A percentile compares a stretch with the other conserved stretches of the same genome.
Conservation (phyloP, 2,113 vertebrate species). For the Pterocles burchelli region DNA sequence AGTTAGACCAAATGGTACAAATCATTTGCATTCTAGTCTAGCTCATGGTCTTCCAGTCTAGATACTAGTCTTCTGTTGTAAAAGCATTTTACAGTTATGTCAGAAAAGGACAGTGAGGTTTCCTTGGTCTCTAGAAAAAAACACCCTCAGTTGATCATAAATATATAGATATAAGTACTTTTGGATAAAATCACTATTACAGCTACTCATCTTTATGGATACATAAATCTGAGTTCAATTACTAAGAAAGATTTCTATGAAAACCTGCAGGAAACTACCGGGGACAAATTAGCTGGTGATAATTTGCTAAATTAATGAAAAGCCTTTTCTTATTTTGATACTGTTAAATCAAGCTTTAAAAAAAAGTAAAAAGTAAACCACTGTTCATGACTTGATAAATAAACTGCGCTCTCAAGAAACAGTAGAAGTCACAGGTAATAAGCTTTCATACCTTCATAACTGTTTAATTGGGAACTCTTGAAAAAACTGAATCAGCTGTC, state of each 20-base stretch:
- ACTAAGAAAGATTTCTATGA: neutral
- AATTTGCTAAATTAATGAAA: neutral
- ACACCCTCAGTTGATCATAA: neutral
- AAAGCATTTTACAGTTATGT: neutral
- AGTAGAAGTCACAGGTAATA: neutral
- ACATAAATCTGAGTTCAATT: neutral
- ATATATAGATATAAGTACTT: neutral
- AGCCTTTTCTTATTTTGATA: neutral
- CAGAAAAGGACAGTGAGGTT: neutral
- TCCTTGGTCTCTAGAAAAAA: constrained; percentile 24
- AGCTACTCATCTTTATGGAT: neutral
- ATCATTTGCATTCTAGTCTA: neutral
- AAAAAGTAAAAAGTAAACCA: neutral
- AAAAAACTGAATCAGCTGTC: constrained; percentile 53
- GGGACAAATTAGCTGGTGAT: neutral
- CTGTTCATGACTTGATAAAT: neutral
- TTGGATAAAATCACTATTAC: neutral
- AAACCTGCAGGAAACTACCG: constrained; percentile 1
- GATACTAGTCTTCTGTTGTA: neutral
- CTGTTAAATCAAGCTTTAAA: neutral
- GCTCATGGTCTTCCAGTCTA: neutral
- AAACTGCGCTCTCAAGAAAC: neutral
- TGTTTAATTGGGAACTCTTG: constrained; percentile 28
- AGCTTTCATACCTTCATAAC: neutral
- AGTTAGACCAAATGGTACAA: neutral